Percentiles rank a stretch among this genome's conserved stretches.
Evolutionary conservation across 2,888 invertebrate genomes (phyloP).

Genomic region (Erannis defoliaria): DNA sequence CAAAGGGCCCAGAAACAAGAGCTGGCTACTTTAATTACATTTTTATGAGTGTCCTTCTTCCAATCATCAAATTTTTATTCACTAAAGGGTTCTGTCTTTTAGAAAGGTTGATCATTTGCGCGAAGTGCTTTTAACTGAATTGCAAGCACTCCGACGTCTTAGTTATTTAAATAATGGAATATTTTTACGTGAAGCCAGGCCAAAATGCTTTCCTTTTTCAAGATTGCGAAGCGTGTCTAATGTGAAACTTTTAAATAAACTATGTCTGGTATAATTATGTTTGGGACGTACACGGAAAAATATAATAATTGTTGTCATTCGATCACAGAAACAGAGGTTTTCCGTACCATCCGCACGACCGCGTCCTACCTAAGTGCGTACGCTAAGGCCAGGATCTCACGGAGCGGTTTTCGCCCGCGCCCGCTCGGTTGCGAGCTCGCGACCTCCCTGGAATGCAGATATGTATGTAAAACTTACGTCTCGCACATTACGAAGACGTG

Average conservation of each 20-base stretch:
- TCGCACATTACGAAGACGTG: too few relatives aligned
- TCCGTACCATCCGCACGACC: too few relatives aligned
- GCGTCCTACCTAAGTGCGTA: too few relatives aligned
- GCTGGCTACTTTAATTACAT: neutral
- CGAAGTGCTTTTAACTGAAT: constrained; percentile 13
- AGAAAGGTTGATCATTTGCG: neutral
- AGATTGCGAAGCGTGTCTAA: neutral
- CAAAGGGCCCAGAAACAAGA: too few relatives aligned
- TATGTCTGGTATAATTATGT: neutral
- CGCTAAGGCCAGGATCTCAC: too few relatives aligned
- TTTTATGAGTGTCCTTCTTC: neutral
- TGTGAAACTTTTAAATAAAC: constrained; percentile 3
- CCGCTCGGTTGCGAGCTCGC: too few relatives aligned
- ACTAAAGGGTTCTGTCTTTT: neutral
- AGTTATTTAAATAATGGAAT: constrained; percentile 20
- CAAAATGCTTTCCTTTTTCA: neutral
- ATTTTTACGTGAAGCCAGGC: neutral
- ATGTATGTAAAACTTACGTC: too few relatives aligned
- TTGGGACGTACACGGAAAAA: neutral
- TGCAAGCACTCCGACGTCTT: constrained; percentile 14
- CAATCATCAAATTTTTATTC: neutral
- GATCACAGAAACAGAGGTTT: too few relatives aligned
- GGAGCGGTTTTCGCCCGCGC: too few relatives aligned
- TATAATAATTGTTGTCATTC: neutral
- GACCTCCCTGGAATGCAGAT: too few relatives aligned